Percentiles rank a stretch among this genome's conserved stretches.
phyloP scores from a whole-genome alignment of 2,888 invertebrate genomes.

The Bellardia pandia region DNA sequence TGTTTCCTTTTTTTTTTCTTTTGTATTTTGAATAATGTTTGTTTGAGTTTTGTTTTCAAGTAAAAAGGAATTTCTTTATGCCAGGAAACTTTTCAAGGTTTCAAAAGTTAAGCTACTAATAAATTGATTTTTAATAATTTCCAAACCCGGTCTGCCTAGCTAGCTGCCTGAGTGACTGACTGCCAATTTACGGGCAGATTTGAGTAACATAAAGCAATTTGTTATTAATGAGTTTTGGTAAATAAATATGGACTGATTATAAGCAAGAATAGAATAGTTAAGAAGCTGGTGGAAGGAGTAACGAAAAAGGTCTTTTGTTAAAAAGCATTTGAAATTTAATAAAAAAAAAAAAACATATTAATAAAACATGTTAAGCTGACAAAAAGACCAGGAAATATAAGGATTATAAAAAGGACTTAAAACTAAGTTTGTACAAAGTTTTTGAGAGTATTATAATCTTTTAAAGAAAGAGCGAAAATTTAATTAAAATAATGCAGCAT shows the following conservation, averaged over 20 bases:
- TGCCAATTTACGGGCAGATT: not conserved
- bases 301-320: not conserved
- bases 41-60: too few relatives aligned
- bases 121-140: conserved; percentile 67
- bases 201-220: conserved; percentile 3
- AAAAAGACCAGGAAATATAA: not conserved
- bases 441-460: not conserved
- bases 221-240: conserved; percentile 30
- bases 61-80: conserved; percentile 14
- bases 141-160: not conserved
- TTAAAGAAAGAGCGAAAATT: too few relatives aligned
- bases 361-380: not conserved
- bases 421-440: not conserved
- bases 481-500: too few relatives aligned
- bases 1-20: not conserved
- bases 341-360: not conserved
- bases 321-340: not conserved
- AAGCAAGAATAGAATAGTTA: not conserved
- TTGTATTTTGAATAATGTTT: not conserved
- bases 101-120: conserved; percentile 63
- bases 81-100: conserved; percentile 58
- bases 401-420: not conserved
- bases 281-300: not conserved
- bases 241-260: not conserved
- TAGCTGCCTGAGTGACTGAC: not conserved